These are phyloP conservation scores for Brotula barbata DNA, from an alignment of 2,797 vertebrate species.

Conservation along the genomic window DNA sequence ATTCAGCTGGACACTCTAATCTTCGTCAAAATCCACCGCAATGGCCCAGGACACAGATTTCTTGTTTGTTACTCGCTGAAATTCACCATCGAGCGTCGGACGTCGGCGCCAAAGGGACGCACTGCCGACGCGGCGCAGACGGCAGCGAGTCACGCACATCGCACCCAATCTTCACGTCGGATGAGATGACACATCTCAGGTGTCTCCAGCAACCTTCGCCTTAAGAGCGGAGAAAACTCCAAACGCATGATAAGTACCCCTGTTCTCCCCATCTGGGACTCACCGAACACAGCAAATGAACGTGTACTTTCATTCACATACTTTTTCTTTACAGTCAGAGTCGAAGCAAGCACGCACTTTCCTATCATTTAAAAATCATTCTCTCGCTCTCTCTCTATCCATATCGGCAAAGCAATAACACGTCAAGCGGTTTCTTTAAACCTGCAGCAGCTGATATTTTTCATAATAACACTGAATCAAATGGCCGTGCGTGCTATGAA, in stretches of 20 bases:
- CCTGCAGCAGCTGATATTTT: too few relatives aligned
- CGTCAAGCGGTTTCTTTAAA: not conserved
- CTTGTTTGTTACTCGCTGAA: too few relatives aligned
- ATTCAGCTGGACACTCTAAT: too few relatives aligned
- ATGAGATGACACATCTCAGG: constrained; percentile 56
- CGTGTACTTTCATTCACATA: constrained; percentile 48
- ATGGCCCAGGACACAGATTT: too few relatives aligned
- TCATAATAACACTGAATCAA: too few relatives aligned
- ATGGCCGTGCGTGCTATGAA: too few relatives aligned
- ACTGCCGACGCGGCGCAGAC: too few relatives aligned
- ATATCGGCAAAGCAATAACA: constrained; percentile 24
- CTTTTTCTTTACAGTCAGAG: constrained; percentile 45
- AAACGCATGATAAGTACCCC: constrained; percentile 60
- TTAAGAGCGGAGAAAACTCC: constrained; percentile 53
- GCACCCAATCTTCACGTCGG: constrained; percentile 53
- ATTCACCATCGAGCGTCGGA: too few relatives aligned
- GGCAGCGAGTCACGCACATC: constrained; percentile 56
- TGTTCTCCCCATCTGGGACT: constrained; percentile 52
- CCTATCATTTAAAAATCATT: constrained; percentile 41
- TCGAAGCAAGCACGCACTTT: constrained; percentile 31
- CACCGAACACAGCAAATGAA: constrained; percentile 37
- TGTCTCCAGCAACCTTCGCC: constrained; percentile 46
- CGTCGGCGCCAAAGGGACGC: too few relatives aligned
- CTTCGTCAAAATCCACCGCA: too few relatives aligned
- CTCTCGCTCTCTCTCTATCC: constrained; percentile 28